A percentile compares a stretch with the other conserved stretches of the same genome.
Evolutionary conservation across 1,140 invertebrate species (phyloP).

Genomic region (Capitella teleta): DNA sequence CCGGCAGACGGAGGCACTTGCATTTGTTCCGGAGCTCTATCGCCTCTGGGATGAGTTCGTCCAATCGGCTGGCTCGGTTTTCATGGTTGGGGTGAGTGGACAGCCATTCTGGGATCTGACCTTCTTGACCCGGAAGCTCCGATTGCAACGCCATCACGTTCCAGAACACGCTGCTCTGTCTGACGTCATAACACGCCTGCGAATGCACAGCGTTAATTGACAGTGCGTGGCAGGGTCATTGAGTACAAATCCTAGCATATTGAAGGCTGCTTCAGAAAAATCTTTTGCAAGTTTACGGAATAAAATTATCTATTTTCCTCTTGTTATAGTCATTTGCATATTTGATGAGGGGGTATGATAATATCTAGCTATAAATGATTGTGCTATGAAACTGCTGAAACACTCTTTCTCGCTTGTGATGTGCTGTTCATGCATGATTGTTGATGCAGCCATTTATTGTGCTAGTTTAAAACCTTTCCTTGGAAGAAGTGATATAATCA

Average conservation of each 20-base stretch:
- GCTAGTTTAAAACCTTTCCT: too few relatives aligned
- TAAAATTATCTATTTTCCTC: neutral
- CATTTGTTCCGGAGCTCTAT: too few relatives aligned
- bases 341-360: neutral
- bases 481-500: too few relatives aligned
- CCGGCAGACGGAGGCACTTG: too few relatives aligned
- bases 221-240: too few relatives aligned
- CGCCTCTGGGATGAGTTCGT: conserved; percentile 43
- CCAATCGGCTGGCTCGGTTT: conserved; percentile 44
- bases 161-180: conserved; percentile 54
- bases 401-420: too few relatives aligned
- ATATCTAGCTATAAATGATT: neutral
- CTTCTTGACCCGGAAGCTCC: conserved; percentile 18
- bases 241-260: too few relatives aligned
- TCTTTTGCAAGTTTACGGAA: neutral
- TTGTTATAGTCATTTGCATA: too few relatives aligned
- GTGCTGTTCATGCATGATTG: too few relatives aligned
- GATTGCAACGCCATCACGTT: conserved; percentile 43
- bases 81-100: conserved; percentile 53
- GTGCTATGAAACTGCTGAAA: neutral
- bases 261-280: too few relatives aligned
- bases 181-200: conserved; percentile 54
- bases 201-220: neutral
- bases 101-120: conserved; percentile 43
- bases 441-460: too few relatives aligned